Conservation (phyloP, 1,140 invertebrate genomes). For the Gonatopus flavifemur region DNA sequence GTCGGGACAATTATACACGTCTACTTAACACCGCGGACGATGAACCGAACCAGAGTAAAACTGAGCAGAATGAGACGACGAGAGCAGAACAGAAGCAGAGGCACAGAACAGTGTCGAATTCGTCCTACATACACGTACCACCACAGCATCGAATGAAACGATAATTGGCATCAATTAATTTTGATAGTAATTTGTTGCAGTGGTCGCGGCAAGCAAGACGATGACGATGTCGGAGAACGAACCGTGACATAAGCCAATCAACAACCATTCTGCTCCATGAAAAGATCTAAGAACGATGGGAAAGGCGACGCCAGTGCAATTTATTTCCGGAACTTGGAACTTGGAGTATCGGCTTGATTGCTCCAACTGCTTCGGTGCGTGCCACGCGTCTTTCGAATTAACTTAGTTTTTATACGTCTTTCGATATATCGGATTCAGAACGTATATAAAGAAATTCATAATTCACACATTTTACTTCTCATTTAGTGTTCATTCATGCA, state of each 20-base stretch:
- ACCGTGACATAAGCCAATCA: slow-evolving; percentile 45
- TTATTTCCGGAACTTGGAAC: slow-evolving; percentile 36
- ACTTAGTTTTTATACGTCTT: too few species aligned
- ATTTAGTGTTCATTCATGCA: too few species aligned
- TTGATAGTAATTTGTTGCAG: slow-evolving; percentile 45
- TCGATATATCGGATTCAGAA: too few species aligned
- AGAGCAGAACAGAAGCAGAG: too few species aligned
- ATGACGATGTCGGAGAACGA: slow-evolving; percentile 20
- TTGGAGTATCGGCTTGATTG: slow-evolving; percentile 17
- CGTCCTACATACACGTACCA: slow-evolving; percentile 29
- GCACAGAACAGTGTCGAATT: too few species aligned
- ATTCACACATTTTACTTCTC: too few species aligned
- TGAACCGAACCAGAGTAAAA: neutral
- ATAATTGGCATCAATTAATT: slow-evolving; percentile 54
- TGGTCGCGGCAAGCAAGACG: slow-evolving; percentile 12
- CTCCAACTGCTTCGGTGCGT: too few species aligned
- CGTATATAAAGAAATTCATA: too few species aligned
- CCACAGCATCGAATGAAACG: slow-evolving; percentile 27
- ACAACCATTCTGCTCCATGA: slow-evolving; percentile 21
- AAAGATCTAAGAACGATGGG: slow-evolving; percentile 8
- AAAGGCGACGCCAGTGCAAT: too few species aligned
- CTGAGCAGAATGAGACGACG: too few species aligned
- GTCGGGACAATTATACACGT: neutral
- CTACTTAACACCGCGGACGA: neutral
- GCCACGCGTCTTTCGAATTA: slow-evolving; percentile 19